phyloP scores from a whole-genome alignment of 2,113 vertebrate genomes.

The Deroptyus accipitrinus region DNA sequence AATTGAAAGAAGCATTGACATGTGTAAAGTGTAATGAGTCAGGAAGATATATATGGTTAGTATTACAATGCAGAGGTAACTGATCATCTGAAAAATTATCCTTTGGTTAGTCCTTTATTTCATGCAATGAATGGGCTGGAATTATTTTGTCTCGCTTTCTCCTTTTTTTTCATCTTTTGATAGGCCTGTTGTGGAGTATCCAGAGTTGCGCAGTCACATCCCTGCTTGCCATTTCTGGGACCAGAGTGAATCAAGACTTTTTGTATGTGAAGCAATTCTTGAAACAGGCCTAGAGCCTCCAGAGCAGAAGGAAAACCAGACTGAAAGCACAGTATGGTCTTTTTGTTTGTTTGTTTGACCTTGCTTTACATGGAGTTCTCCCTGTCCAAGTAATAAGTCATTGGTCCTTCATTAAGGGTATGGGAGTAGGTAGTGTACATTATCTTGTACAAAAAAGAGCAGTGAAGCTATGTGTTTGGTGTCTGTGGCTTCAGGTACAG shows the following conservation, averaged over 20 bases:
- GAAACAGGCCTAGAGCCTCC: background rate
- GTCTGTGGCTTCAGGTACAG: background rate
- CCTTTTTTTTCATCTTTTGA: background rate
- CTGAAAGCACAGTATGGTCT: slow-evolving; percentile 56
- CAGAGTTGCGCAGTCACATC: slow-evolving; percentile 71
- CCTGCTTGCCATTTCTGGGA: slow-evolving; percentile 93
- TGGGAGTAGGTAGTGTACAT: background rate
- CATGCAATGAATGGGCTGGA: background rate
- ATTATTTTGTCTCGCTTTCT: background rate
- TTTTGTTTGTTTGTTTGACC: background rate
- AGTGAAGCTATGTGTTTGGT: background rate
- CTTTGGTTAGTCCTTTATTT: background rate
- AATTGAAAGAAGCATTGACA: background rate
- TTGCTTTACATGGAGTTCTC: background rate
- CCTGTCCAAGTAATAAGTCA: background rate
- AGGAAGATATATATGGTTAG: background rate
- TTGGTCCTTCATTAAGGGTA: background rate
- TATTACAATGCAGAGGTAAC: background rate
- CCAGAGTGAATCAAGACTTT: slow-evolving; percentile 89
- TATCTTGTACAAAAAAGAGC: background rate
- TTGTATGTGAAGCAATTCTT: slow-evolving; percentile 86
- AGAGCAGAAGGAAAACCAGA: background rate
- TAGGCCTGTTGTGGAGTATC: slow-evolving; percentile 73
- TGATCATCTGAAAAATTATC: background rate
- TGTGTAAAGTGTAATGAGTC: background rate